Evolutionary conservation across 2,888 invertebrate genomes (phyloP).

Genomic region (Polymixis lichenea): DNA sequence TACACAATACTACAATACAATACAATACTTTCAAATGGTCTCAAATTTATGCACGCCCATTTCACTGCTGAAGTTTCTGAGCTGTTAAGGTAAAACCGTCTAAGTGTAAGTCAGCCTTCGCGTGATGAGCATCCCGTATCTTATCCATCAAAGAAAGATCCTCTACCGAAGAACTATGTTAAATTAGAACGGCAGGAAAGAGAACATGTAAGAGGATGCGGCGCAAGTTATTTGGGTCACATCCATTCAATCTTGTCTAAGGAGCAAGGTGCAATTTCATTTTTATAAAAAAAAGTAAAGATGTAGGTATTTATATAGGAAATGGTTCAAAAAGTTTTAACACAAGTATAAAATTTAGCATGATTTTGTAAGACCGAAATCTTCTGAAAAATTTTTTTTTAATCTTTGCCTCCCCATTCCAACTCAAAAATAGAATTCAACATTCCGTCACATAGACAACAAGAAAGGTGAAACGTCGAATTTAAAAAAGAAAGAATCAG

Average conservation of each 20-base stretch:
- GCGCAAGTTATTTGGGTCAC: constrained; percentile 54
- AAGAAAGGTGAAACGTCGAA: constrained; percentile 19
- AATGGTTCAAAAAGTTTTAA: background rate
- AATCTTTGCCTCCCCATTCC: background rate
- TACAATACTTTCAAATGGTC: background rate
- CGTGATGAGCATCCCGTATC: constrained; percentile 37
- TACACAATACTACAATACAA: background rate
- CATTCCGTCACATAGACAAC: background rate
- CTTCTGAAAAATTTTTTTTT: background rate
- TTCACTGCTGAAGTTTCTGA: background rate
- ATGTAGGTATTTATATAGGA: too few species aligned
- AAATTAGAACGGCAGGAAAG: constrained; percentile 41
- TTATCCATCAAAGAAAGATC: constrained; percentile 48
- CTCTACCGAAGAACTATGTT: constrained; percentile 43
- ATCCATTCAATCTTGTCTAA: background rate
- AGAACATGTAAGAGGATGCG: constrained; percentile 28
- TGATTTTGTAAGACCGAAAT: background rate
- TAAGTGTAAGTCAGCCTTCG: constrained; percentile 15
- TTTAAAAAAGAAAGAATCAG: constrained; percentile 20
- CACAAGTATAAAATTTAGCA: background rate
- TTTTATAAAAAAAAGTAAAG: background rate
- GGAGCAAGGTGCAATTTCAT: background rate
- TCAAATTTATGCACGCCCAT: background rate
- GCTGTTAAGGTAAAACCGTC: background rate
- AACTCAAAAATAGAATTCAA: constrained; percentile 2